These are phyloP conservation scores for Bergia sp. DNA, from an alignment of 92 coral and sea anemone genomes.

Conservation along the genomic window DNA sequence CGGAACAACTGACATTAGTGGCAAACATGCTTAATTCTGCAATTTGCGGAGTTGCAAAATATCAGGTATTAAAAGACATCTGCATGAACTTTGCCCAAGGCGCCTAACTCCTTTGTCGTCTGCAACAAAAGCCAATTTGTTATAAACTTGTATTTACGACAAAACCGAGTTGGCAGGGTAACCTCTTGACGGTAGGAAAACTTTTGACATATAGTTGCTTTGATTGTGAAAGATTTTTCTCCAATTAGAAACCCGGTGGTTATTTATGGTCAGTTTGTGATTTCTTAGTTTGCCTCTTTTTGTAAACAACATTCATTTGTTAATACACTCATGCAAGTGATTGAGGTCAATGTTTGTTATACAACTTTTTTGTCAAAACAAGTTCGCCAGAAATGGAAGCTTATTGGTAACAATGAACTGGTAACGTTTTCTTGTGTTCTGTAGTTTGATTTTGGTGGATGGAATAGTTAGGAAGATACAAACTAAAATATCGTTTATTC, in stretches of 20 bases:
- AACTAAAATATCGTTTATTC: not conserved
- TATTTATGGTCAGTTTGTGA: not conserved
- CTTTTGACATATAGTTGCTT: not conserved
- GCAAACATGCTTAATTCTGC: not conserved
- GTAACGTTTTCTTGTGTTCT: not conserved
- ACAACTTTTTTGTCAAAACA: not conserved
- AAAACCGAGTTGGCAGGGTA: not conserved
- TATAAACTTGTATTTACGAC: not conserved
- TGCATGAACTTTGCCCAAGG: not conserved
- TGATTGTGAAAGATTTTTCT: not conserved
- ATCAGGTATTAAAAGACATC: not conserved
- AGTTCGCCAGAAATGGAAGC: no score
- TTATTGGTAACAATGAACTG: no score
- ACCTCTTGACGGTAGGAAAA: not conserved
- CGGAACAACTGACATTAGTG: not conserved
- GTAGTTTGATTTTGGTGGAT: not conserved
- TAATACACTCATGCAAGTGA: not conserved
- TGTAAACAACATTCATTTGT: not conserved
- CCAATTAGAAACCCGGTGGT: not conserved
- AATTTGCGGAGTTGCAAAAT: not conserved
- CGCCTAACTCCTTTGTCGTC: not conserved
- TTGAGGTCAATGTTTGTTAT: not conserved
- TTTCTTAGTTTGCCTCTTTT: not conserved
- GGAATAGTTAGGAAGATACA: not conserved
- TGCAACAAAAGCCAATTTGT: not conserved